Evolutionary conservation across 2,888 invertebrate species (phyloP).

Genomic region (Helleia helle): DNA sequence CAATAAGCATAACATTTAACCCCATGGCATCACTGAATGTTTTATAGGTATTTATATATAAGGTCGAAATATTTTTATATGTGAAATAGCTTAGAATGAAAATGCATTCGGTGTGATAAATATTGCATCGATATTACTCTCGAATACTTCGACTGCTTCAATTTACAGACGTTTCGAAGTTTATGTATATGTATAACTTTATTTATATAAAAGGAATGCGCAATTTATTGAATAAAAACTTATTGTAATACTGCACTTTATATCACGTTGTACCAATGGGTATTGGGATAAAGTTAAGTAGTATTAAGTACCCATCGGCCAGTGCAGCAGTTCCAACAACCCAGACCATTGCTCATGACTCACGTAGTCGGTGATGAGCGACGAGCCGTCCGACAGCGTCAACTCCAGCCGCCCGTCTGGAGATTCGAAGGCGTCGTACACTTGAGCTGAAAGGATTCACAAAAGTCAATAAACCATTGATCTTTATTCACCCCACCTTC

Average conservation of each 20-base stretch:
- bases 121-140: slow-evolving; percentile 26
- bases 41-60: slow-evolving; percentile 26
- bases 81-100: slow-evolving; percentile 53
- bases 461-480: too few species aligned
- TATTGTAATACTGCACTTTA: slow-evolving; percentile 62
- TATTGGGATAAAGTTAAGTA: too few species aligned
- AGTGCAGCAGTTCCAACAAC: too few species aligned
- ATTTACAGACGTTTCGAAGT: slow-evolving; percentile 58
- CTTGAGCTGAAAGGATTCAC: slow-evolving; percentile 42
- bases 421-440: slow-evolving; percentile 50
- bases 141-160: slow-evolving; percentile 58
- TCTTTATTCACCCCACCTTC: too few species aligned
- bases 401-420: slow-evolving; percentile 45
- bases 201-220: slow-evolving; percentile 53
- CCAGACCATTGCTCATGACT: too few species aligned
- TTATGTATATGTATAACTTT: slow-evolving; percentile 60
- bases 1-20: neutral
- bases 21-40: slow-evolving; percentile 4
- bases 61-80: slow-evolving; percentile 67
- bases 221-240: slow-evolving; percentile 53
- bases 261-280: too few species aligned
- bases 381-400: slow-evolving; percentile 48
- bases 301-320: too few species aligned
- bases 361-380: slow-evolving; percentile 52
- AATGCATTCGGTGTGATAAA: slow-evolving; percentile 49